phyloP scores from a whole-genome alignment of 2,888 invertebrate genomes.

The Lamellibrachia columna region DNA sequence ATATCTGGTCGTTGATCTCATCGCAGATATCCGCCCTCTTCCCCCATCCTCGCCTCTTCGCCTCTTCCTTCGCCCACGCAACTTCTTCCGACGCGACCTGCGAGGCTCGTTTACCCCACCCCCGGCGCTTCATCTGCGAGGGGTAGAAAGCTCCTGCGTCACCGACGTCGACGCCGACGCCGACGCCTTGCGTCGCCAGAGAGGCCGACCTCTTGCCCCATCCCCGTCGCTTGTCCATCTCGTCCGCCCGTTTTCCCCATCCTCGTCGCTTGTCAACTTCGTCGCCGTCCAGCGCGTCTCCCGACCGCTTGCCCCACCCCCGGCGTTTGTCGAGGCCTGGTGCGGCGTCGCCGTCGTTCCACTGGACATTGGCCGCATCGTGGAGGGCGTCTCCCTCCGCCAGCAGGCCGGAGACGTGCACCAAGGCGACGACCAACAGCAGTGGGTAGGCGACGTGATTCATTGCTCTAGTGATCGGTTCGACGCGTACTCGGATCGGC shows the following conservation, averaged over 20 bases:
- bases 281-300: not conserved
- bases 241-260: not conserved
- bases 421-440: not conserved
- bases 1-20: not conserved
- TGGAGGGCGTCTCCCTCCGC: not conserved
- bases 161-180: not conserved
- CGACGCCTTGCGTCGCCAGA: not conserved
- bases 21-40: not conserved
- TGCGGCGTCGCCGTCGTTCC: not conserved
- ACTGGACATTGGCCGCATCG: not conserved
- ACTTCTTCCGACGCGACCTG: not conserved
- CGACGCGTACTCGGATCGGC: not conserved
- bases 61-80: not conserved
- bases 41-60: not conserved
- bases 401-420: not conserved
- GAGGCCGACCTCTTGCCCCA: not conserved
- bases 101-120: not conserved
- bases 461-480: not conserved
- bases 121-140: slow-evolving; percentile 5
- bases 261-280: not conserved
- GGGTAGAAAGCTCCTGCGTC: not conserved
- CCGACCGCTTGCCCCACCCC: not conserved
- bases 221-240: not conserved
- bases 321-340: not conserved
- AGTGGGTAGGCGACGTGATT: not conserved